Evolutionary conservation across 2,797 vertebrate genomes (phyloP), one percentile per base, ranked within the genome.

Genomic region (Syngnathus rostellatus): DNA sequence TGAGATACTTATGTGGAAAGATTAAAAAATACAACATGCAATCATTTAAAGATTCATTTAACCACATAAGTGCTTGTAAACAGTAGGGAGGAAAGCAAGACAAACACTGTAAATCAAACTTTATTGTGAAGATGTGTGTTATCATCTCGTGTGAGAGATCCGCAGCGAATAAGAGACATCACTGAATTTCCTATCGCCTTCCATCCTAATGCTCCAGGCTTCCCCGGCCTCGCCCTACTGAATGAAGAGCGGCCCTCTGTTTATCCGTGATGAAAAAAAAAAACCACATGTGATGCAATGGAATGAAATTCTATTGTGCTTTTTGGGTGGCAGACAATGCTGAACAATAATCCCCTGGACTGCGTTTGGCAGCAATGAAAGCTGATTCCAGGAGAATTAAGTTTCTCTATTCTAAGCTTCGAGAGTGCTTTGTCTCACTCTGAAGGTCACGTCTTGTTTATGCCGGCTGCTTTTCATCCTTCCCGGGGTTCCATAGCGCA

Each of bases 381-480:
- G 68, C 74, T 72, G 80, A 82, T 73, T 85, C 67, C 62, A 74
- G 73, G 67, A 77, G 80, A 81, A 66, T 83, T 81, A 66, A 62
- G 76, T 84, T 82, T 82, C 86, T 80, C 81, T 85, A 81, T 83
- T 86, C 77, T 80, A 75, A 79, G 81, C 81, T 73, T 54, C 12
- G n/a, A 54, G 73, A 62, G 72, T 70, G 77, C 75, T 77, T 76
- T 85, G 79, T 83, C 70, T 81, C 65, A 23, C 63, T 67, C 64
- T 87, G 83, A 90, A 90, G 87, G 89, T 90, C 86, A 85, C 69
- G 65, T 75, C 71, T 70, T 80, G 70, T 79, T 72, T 71, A 63
- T 41, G 57, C 69, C 66, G 77, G 70, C 73, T 76, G 51, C 70
- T 77, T 75, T 80, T 70, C 83, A 77, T 88, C 82, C 82, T 86